Base-by-base conservation (phyloP, 2,797 vertebrate genomes). In the Falco cherrug region DNA sequence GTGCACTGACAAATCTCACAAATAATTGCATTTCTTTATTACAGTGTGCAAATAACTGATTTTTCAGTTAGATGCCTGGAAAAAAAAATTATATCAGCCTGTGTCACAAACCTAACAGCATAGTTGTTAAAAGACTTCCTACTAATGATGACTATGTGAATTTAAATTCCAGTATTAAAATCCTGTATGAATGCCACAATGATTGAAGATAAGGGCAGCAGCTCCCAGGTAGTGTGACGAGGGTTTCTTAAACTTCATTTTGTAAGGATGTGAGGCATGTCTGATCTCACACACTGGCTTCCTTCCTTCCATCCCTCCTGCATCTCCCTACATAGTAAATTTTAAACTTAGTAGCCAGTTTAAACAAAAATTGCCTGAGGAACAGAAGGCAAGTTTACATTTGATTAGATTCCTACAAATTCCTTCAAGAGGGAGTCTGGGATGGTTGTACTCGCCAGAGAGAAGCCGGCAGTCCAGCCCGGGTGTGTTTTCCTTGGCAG, bases 131-230 rank as follows among this genome's bases (percentile, higher is more conserved):
- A 89, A 92, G 59, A 9, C 67, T 69, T 82, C 33, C 43, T 84
- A 21, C 35, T 37, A 54, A 45, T 41, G 76, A 6, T 24, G 47
- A 21, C 59, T 20, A 1, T 22, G 39, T 67, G 53, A n/a, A 35
- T 95, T 89, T 87, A 67, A 89, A 85, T 82, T 76, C n/a, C 84
- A 10, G 13, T 37, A 41, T 80, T 45, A 26, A 80, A 89, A 77
- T 57, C 41, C 39, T 76, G 86, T 28, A 64, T 70, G 56, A 70
- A 70, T 76, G 85, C 51, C 60, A 3, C 1, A 0, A 3, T 43
- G 84, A 14, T 13, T 87, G 78, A 90, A 63, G 47, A 43, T 57
- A 31, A 76, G 74, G 20, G 20, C 56, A 54, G 33, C 80, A 87
- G 59, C 63, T 85, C 51, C 25, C 75, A 87, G n/a, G 53, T 51